A percentile compares a stretch with the other conserved stretches of the same genome.
These are phyloP conservation scores for Hydrolagus colliei DNA, from an alignment of 2,797 vertebrate species.

Conservation along the genomic window DNA sequence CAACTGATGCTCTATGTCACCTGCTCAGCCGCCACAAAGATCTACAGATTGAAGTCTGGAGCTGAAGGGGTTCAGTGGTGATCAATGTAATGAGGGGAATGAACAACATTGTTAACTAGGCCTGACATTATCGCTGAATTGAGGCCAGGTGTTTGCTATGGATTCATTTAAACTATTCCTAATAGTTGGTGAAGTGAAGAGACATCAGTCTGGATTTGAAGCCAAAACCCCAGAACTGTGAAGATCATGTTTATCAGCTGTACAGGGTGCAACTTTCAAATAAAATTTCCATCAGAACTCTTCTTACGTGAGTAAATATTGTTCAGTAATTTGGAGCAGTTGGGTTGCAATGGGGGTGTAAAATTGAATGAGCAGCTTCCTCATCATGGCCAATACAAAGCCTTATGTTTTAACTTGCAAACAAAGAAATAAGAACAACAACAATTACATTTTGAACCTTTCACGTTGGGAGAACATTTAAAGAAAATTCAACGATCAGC, in stretches of 20 bases:
- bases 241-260: neutral
- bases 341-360: neutral
- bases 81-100: no score
- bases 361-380: neutral
- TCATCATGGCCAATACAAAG: neutral
- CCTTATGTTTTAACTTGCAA: neutral
- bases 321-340: neutral
- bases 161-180: no score
- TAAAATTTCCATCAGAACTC: neutral
- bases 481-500: neutral
- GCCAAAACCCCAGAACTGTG: neutral
- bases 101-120: no score
- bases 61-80: no score
- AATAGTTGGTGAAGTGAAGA: no score
- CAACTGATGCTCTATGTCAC: no score
- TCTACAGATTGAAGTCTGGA: no score
- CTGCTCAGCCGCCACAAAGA: no score
- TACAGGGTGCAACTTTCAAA: neutral
- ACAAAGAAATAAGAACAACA: neutral
- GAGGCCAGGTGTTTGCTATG: no score
- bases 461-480: no score
- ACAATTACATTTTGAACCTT: no score
- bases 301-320: neutral
- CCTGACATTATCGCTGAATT: no score
- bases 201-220: neutral